Base-by-base conservation (phyloP, 2,797 vertebrate species). In the Hippocampus kuda region DNA sequence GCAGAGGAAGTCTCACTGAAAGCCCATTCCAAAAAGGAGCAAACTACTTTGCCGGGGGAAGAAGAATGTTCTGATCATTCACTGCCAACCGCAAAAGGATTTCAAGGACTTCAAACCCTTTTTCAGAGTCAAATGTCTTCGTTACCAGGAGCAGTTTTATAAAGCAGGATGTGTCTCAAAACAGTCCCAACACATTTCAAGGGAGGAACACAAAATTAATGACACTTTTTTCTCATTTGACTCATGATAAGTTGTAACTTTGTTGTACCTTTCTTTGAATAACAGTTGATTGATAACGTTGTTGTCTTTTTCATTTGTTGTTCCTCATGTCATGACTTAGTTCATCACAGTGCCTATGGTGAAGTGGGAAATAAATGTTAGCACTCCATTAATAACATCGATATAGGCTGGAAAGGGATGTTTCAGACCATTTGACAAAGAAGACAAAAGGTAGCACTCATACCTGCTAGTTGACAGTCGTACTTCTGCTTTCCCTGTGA, bases 291-390 rank as follows among this genome's bases (percentile, higher is more conserved):
- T 11, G 67, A 77, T 79, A 78, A 81, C 68, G 63, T 70, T 70
- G 54, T 83, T 30, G 30, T 61, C 18, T 56, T 74, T 81, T 73
- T 66, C 75, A 65, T 75, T 77, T 70, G 66, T 81, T 30, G 26
- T 77, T 62, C 63, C 81, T 85, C 76, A 10, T 61, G 59, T 61
- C 72, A 83, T 81, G 77, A 83, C 75, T 75, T 86, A 77, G 79
- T 86, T 78, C 84, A 81, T 82, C 82, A 79, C 81, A 81, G 86
- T 89, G 85, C 85, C 87, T 90, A 79, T 69, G 57, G 73, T 44
- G 72, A 73, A 69, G 75, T 80, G 76, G 80, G 77, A 66, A 79
- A 69, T 77, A 75, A 38, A 74, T 75, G 62, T 65, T 70, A 87
- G 78, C 84, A 86, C 86, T 86, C 84, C 85, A 77, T 83, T 75